phyloP scores from a whole-genome alignment of 1,140 invertebrate genomes.

The Neodiprion virginianus region DNA sequence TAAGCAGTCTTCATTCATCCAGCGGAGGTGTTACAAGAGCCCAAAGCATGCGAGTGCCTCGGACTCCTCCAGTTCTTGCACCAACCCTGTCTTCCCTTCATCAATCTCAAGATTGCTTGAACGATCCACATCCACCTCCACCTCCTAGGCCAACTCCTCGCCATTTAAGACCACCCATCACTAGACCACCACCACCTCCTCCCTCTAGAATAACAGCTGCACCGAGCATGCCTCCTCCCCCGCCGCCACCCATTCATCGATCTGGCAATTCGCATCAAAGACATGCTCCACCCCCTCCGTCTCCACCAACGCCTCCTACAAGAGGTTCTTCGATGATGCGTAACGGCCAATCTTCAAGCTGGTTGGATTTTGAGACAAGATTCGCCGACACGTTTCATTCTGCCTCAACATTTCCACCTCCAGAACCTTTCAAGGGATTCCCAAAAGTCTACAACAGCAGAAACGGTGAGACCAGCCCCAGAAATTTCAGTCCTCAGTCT shows the following conservation, averaged over 20 bases:
- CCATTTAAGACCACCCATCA: constrained; percentile 51
- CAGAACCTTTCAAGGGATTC: constrained; percentile 59
- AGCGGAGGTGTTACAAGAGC: constrained; percentile 57
- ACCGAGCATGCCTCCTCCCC: constrained; percentile 45
- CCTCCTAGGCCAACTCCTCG: constrained; percentile 42
- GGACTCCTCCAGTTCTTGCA: constrained; percentile 59
- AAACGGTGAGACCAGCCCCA: constrained; percentile 53
- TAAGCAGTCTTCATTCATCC: constrained; percentile 31
- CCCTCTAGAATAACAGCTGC: constrained; percentile 37
- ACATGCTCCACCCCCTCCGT: constrained; percentile 40
- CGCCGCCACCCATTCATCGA: constrained; percentile 53
- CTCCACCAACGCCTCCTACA: constrained; percentile 45
- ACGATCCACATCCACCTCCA: constrained; percentile 42
- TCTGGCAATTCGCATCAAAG: constrained; percentile 45
- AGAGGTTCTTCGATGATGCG: constrained; percentile 45
- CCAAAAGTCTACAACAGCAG: constrained; percentile 66
- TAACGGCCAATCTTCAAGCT: constrained; percentile 34
- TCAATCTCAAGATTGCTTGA: constrained; percentile 63
- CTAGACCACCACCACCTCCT: constrained; percentile 58
- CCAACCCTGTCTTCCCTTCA: constrained; percentile 57
- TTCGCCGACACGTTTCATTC: constrained; percentile 63
- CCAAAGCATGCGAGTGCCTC: constrained; percentile 64
- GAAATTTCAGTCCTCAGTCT: constrained; percentile 15
- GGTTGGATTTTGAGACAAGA: constrained; percentile 59
- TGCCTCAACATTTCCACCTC: constrained; percentile 59